Conservation (phyloP, 2,888 invertebrate genomes). For the Tipula helvola region DNA sequence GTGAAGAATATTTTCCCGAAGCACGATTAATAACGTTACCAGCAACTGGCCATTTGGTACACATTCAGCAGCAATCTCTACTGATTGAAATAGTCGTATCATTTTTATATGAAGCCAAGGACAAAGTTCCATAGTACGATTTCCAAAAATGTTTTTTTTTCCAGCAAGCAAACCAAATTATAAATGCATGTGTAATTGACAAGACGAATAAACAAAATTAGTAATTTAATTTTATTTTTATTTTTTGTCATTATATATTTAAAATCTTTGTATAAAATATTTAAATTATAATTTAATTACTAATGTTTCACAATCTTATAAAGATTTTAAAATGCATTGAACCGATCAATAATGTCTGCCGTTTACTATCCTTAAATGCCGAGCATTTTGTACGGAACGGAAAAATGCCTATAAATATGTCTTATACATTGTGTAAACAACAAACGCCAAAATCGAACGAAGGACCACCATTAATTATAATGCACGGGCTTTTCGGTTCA, state of each 20-base stretch:
- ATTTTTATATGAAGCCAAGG: background rate
- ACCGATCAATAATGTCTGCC: too few species aligned
- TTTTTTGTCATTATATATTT: too few species aligned
- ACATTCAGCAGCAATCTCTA: slow-evolving; percentile 61
- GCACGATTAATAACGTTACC: slow-evolving; percentile 52
- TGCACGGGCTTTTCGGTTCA: slow-evolving; percentile 79
- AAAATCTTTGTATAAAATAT: too few species aligned
- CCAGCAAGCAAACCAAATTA: too few species aligned
- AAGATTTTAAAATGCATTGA: too few species aligned
- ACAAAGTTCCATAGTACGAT: background rate
- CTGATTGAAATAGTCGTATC: slow-evolving; percentile 34
- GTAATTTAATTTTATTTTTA: too few species aligned
- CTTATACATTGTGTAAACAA: slow-evolving; percentile 53
- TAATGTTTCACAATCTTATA: background rate
- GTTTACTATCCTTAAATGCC: too few species aligned
- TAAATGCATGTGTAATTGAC: background rate
- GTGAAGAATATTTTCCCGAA: slow-evolving; percentile 52
- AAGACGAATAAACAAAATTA: background rate
- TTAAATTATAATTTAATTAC: background rate
- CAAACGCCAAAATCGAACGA: slow-evolving; percentile 24
- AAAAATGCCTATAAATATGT: slow-evolving; percentile 42
- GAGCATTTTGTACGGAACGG: background rate
- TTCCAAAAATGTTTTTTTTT: too few species aligned
- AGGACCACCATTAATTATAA: slow-evolving; percentile 56
- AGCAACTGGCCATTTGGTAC: slow-evolving; percentile 83